These are phyloP conservation scores for Tympanoctomys barrerae DNA, from an alignment of 2,797 vertebrate species.

Conservation along the genomic window DNA sequence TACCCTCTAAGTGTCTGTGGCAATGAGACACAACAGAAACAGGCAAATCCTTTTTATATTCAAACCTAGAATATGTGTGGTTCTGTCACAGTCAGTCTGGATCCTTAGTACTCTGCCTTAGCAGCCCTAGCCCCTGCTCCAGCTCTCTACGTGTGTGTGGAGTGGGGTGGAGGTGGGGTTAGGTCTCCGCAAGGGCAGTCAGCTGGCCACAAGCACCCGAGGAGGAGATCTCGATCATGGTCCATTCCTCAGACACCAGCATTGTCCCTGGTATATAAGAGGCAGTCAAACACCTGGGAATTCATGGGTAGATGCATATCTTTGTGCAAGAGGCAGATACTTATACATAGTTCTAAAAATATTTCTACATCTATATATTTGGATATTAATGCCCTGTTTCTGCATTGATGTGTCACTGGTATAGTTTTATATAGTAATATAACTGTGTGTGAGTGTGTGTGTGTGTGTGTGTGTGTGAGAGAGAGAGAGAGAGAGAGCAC, in stretches of 20 bases:
- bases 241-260: not conserved
- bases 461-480: not conserved
- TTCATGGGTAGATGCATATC: not conserved
- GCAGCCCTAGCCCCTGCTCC: not conserved
- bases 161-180: rapidly evolving
- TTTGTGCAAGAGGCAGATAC: not conserved
- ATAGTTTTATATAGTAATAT: not conserved
- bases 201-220: rapidly evolving
- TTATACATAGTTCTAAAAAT: not conserved
- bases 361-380: not conserved
- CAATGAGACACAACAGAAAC: not conserved
- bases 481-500: not conserved
- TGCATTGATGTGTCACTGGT: not conserved
- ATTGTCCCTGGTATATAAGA: not conserved
- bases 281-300: not conserved
- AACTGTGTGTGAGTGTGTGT: not conserved
- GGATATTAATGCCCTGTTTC: not conserved
- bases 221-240: not conserved
- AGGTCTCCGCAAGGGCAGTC: not conserved
- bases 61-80: rapidly evolving
- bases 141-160: rapidly evolving
- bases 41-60: not conserved
- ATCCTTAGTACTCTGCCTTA: rapidly evolving
- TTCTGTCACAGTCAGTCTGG: rapidly evolving
- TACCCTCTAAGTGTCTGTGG: not conserved